Evolutionary conservation across 1,140 invertebrate species (phyloP), one percentile per base, ranked within the genome.

Genomic region (Popillia japonica): DNA sequence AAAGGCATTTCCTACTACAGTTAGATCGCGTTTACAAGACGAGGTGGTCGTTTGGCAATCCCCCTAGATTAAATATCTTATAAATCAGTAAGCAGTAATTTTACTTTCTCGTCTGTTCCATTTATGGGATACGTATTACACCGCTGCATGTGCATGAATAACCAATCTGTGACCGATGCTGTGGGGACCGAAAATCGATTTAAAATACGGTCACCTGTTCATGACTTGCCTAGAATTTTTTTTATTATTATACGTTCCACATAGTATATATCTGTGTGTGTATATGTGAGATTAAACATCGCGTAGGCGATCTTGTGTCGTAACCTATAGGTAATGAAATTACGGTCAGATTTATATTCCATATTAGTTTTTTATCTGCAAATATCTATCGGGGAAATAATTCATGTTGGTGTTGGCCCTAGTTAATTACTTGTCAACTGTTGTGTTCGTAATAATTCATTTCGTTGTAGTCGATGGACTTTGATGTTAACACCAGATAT

Each of bases 291-390:
- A 68, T 68, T 68, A 68, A 68, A 68, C 4, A 68, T 68, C 61
- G 61, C 22, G 61, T 68, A 68, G 61, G 61, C 61, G 61, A 23
- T 27, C 20, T 55, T 14, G 61, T 68, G 61, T 68, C 61, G 61
- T 68, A 68, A 68, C 8, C 61, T 68, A n/a, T 55, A 34, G 3
- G 61, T 68, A 68, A 68, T 68, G 27, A 68, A 68, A 68, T 68
- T 68, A 68, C 61, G 22, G n/a, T 34, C 61, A 22, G 20, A 23
- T 68, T 68, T 68, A 68, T 68, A 68, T 68, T 34, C 61, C 61
- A 68, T 68, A 68, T 68, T 68, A 68, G 61, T 68, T 68, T 68
- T 68, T 68, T 68, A 68, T 68, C 61, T 68, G 61, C 61, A 68
- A 68, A 68, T 68, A 68, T 68, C 61, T 22, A 68, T 68, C 61